These are phyloP conservation scores for Eclectus roratus DNA, from an alignment of 2,113 vertebrate genomes.

Conservation along the genomic window DNA sequence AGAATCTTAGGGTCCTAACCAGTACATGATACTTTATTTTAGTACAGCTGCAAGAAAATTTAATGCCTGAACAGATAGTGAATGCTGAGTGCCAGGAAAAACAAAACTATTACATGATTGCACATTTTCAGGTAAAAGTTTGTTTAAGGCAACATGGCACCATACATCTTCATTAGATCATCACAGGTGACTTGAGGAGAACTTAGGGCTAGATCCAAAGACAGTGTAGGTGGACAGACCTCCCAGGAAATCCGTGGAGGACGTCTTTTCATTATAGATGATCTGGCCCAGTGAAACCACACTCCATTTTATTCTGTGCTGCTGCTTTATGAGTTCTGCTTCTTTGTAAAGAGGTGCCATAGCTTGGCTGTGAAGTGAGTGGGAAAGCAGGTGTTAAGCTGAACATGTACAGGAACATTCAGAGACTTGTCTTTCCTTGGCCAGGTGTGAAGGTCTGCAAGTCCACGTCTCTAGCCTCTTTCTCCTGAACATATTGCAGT, in stretches of 20 bases:
- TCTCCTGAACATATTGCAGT: constrained; percentile 58
- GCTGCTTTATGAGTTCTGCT: background rate
- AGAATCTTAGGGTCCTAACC: background rate
- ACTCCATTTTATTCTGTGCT: background rate
- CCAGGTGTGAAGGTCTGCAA: constrained; percentile 46
- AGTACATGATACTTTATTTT: background rate
- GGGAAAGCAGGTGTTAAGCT: constrained; percentile 44
- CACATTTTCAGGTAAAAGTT: background rate
- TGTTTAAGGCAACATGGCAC: background rate
- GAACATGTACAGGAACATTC: constrained; percentile 25
- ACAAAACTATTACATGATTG: background rate
- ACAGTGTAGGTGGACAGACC: background rate
- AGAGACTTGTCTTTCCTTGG: constrained; percentile 50
- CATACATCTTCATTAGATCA: background rate
- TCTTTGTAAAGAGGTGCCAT: background rate
- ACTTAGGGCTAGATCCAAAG: background rate
- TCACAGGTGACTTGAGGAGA: background rate
- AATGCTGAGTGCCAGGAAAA: background rate
- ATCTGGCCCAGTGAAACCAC: background rate
- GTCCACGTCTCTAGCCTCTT: constrained; percentile 44
- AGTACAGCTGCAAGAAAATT: background rate
- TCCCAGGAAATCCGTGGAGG: background rate
- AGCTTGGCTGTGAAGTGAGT: background rate
- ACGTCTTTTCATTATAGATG: background rate
- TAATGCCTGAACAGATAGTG: background rate